These are phyloP conservation scores for Muscina levida DNA, from an alignment of 2,888 invertebrate species.

Conservation along the genomic window DNA sequence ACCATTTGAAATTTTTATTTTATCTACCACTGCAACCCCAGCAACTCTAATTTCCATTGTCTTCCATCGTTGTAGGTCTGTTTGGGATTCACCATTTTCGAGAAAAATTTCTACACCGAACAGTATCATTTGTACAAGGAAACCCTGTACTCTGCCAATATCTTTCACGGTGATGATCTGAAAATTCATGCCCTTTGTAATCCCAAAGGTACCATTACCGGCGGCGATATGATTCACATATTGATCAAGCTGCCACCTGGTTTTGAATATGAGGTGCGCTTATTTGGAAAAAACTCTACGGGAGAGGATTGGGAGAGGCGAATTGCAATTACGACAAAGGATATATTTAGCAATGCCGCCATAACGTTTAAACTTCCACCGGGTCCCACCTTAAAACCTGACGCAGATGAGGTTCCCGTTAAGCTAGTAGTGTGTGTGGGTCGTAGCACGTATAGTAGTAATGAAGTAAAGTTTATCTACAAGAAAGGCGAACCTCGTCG, in stretches of 20 bases:
- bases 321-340: not conserved
- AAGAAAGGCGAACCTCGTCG: constrained; percentile 8
- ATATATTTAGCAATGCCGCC: constrained; percentile 42
- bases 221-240: not conserved
- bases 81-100: constrained; percentile 38
- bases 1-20: too few relatives aligned
- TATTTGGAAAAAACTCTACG: not conserved
- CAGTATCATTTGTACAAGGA: not conserved
- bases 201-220: not conserved
- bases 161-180: constrained; percentile 15
- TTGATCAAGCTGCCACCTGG: not conserved
- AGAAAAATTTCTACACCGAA: not conserved
- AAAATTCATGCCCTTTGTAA: constrained; percentile 14
- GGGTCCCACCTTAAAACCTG: not conserved
- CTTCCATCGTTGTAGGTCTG: constrained; percentile 15
- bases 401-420: constrained; percentile 30
- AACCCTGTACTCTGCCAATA: constrained; percentile 9
- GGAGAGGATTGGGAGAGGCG: not conserved
- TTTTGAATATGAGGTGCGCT: not conserved
- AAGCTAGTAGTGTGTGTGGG: constrained; percentile 5
- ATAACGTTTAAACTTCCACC: constrained; percentile 34
- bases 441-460: constrained; percentile 25
- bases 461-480: constrained; percentile 15
- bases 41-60: too few relatives aligned
- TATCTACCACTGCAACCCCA: too few relatives aligned